phyloP scores from a whole-genome alignment of 2,888 invertebrate species.

The Atethmia centrago region DNA sequence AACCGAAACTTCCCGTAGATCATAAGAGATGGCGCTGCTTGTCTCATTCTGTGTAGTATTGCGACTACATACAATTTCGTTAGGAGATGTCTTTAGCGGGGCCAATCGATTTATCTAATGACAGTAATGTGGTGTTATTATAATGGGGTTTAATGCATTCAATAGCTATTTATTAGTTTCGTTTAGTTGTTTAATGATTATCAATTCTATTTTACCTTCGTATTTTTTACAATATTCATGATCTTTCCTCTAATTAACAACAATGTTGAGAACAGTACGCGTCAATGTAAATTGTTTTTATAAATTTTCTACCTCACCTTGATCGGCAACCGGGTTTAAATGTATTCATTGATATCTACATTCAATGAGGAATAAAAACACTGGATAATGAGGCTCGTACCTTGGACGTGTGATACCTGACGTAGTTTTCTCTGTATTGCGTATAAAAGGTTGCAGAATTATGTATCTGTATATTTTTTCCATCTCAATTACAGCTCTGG shows the following conservation, averaged over 20 bases:
- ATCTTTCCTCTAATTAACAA: slow-evolving; percentile 46
- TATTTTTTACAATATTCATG: slow-evolving; percentile 21
- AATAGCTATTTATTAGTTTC: slow-evolving; percentile 18
- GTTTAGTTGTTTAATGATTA: background rate
- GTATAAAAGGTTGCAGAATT: slow-evolving; percentile 49
- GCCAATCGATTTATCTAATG: slow-evolving; percentile 41
- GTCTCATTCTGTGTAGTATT: slow-evolving; percentile 60
- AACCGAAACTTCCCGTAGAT: slow-evolving; percentile 47
- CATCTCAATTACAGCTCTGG: slow-evolving; percentile 26
- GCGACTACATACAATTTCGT: slow-evolving; percentile 7
- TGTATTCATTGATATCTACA: slow-evolving; percentile 63
- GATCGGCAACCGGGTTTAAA: slow-evolving; percentile 57
- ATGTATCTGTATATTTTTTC: slow-evolving; percentile 25
- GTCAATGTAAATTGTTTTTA: slow-evolving; percentile 51
- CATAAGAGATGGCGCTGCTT: slow-evolving; percentile 77
- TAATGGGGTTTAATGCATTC: slow-evolving; percentile 20
- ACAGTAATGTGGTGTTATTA: slow-evolving; percentile 36
- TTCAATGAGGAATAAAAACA: slow-evolving; percentile 63
- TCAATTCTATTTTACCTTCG: slow-evolving; percentile 4
- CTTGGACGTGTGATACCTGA: slow-evolving; percentile 47
- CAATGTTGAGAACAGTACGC: slow-evolving; percentile 27
- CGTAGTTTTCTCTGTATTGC: slow-evolving; percentile 51
- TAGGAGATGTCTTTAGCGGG: slow-evolving; percentile 21
- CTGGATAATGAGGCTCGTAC: slow-evolving; percentile 58
- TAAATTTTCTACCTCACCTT: slow-evolving; percentile 57